Conservation (phyloP, 2,797 vertebrate genomes). For the Acanthiza pusilla region DNA sequence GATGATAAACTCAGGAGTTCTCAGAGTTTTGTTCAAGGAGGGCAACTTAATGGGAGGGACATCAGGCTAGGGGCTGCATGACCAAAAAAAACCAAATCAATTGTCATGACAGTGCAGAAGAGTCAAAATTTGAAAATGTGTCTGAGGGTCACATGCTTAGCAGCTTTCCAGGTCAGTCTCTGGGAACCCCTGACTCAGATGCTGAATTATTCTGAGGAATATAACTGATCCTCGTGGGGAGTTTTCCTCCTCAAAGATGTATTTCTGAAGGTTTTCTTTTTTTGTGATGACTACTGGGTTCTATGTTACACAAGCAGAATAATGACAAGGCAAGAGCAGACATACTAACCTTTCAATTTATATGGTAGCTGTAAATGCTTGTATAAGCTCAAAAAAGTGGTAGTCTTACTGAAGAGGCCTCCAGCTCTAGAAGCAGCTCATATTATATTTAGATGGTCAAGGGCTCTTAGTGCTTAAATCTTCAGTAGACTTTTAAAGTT, state of each 20-base stretch:
- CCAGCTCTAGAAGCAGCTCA: background rate
- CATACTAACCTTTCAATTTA: background rate
- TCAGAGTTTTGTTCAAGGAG: background rate
- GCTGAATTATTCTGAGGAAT: background rate
- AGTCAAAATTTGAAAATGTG: background rate
- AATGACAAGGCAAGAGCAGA: conserved; percentile 15
- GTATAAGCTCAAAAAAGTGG: background rate
- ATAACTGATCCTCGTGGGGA: fast-evolving
- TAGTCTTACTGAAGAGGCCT: background rate
- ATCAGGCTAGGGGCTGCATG: background rate
- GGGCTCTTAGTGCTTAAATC: background rate
- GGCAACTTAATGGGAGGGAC: background rate
- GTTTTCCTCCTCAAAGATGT: background rate
- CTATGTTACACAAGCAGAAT: background rate
- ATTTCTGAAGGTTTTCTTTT: background rate
- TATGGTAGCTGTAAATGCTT: background rate
- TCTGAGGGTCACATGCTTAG: background rate
- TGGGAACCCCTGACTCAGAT: background rate
- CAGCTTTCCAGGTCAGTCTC: background rate
- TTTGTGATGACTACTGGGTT: background rate
- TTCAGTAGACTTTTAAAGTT: background rate
- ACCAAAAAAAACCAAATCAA: background rate
- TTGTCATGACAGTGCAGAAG: background rate
- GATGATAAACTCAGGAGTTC: background rate
- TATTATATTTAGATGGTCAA: fast-evolving